Evolutionary conservation across 2,113 vertebrate genomes (phyloP).

Genomic region (Archilochus colubris): DNA sequence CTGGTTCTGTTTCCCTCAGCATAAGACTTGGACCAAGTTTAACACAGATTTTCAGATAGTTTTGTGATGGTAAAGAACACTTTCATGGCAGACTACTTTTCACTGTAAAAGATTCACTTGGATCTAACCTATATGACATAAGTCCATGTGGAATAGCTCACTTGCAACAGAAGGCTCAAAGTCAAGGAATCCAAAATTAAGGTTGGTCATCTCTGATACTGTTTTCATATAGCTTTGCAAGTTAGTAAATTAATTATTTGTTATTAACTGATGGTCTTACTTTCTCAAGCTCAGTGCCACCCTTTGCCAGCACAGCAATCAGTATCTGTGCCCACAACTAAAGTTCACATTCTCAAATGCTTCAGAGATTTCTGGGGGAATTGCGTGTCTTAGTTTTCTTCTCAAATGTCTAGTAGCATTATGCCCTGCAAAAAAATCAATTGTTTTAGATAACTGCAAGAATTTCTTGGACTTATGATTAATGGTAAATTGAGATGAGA

Average conservation of each 20-base stretch:
- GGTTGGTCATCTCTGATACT: background rate
- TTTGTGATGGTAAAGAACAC: background rate
- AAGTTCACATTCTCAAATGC: background rate
- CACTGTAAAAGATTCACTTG: background rate
- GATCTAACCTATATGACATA: background rate
- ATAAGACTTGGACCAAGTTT: background rate
- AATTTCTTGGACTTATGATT: background rate
- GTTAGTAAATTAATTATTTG: background rate
- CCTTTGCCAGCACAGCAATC: background rate
- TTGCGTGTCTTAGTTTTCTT: fast-evolving
- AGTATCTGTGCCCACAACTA: background rate
- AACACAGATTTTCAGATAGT: background rate
- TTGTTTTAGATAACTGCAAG: background rate
- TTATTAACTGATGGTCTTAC: background rate
- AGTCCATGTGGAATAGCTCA: background rate
- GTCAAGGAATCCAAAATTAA: background rate
- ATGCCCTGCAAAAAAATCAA: background rate
- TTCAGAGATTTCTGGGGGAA: background rate
- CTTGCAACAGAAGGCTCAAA: background rate
- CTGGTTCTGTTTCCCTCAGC: background rate
- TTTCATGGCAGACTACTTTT: background rate
- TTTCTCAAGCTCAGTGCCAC: background rate
- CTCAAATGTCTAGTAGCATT: background rate
- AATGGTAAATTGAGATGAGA: background rate
- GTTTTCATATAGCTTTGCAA: background rate